A percentile compares a stretch with the other conserved stretches of the same genome.
phyloP scores from a whole-genome alignment of 2,888 invertebrate genomes.

The Agrotis segetum region DNA sequence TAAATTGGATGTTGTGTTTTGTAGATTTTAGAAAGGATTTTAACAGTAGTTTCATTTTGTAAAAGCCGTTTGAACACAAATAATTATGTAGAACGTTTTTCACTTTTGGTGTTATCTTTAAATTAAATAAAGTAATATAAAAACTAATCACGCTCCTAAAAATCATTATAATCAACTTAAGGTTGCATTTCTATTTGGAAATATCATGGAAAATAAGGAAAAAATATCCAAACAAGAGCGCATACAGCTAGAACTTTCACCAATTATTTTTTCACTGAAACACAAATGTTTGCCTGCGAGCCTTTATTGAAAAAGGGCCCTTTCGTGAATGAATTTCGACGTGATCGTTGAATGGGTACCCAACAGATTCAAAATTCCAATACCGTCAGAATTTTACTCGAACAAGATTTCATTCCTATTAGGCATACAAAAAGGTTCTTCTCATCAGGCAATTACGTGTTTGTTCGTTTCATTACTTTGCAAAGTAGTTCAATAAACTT shows the following conservation, averaged over 20 bases:
- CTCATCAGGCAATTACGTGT: constrained; percentile 47
- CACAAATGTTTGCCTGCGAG: constrained; percentile 55
- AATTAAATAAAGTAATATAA: background rate
- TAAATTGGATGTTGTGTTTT: constrained; percentile 31
- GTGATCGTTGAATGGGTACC: constrained; percentile 57
- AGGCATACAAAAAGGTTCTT: constrained; percentile 59
- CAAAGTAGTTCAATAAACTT: background rate
- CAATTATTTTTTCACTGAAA: constrained; percentile 48
- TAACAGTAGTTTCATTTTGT: background rate
- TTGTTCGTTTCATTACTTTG: constrained; percentile 33
- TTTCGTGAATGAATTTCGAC: constrained; percentile 63
- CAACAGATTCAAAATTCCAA: constrained; percentile 47
- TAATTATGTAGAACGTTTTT: background rate
- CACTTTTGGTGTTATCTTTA: background rate
- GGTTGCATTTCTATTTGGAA: constrained; percentile 11
- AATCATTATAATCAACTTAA: background rate
- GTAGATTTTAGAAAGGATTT: background rate
- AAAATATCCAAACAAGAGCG: constrained; percentile 25
- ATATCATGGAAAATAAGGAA: constrained; percentile 24
- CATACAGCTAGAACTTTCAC: constrained; percentile 24
- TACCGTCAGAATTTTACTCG: constrained; percentile 55
- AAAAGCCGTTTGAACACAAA: background rate
- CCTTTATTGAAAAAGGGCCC: constrained; percentile 62
- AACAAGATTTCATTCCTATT: constrained; percentile 64
- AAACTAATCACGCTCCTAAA: background rate